Evolutionary conservation across 2,888 invertebrate genomes (phyloP).

Genomic region (Ophion costatus): DNA sequence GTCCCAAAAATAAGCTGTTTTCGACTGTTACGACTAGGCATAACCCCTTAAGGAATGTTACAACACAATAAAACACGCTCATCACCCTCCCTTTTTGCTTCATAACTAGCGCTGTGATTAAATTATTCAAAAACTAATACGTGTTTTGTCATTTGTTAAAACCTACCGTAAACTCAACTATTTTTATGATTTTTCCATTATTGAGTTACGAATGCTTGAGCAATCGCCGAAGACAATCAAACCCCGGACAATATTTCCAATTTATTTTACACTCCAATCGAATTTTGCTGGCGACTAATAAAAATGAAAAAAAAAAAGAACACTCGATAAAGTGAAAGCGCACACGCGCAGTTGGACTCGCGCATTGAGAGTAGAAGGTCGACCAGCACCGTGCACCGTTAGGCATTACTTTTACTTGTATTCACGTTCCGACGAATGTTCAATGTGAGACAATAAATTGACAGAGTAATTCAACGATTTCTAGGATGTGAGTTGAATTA

Average conservation of each 20-base stretch:
- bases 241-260: background rate
- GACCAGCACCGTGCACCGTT: background rate
- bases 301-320: background rate
- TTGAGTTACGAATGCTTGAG: too few relatives aligned
- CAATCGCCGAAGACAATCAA: background rate
- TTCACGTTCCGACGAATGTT: background rate
- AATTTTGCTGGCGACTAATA: too few relatives aligned
- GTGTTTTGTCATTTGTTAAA: too few relatives aligned
- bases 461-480: background rate
- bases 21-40: too few relatives aligned
- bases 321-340: conserved; percentile 50
- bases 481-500: background rate
- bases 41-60: too few relatives aligned
- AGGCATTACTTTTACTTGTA: conserved; percentile 4
- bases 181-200: too few relatives aligned
- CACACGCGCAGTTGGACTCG: conserved; percentile 14
- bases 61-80: too few relatives aligned
- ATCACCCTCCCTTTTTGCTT: too few relatives aligned
- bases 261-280: background rate
- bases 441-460: background rate
- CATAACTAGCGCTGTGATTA: too few relatives aligned
- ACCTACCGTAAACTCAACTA: too few relatives aligned
- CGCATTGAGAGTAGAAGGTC: conserved; percentile 3
- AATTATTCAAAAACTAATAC: too few relatives aligned
- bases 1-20: too few relatives aligned